Percentiles rank a stretch among this genome's conserved stretches.
These are phyloP conservation scores for Pempheris klunzingeri DNA, from an alignment of 2,797 vertebrate species.

Conservation along the genomic window DNA sequence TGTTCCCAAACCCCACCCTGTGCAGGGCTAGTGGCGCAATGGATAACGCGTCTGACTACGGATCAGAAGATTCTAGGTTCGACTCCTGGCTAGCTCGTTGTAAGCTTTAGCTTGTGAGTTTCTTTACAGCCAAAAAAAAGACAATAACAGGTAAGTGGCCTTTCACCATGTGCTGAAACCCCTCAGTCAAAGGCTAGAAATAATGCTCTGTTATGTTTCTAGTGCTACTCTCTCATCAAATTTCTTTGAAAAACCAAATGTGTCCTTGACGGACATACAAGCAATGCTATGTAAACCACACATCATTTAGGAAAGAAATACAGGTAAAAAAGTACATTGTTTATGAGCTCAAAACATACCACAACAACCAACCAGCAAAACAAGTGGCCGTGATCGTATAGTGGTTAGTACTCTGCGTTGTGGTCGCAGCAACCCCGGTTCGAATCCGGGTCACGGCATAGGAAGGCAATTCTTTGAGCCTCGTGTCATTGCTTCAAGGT, in stretches of 20 bases:
- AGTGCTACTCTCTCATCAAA: not conserved
- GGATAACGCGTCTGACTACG: conserved; percentile 43
- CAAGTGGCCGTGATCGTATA: not conserved
- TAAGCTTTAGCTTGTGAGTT: not conserved
- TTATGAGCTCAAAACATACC: too few species aligned
- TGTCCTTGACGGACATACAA: not conserved
- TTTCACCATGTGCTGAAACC: too few species aligned
- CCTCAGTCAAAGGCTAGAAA: too few species aligned
- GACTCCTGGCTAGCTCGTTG: conserved; percentile 35
- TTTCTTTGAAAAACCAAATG: not conserved
- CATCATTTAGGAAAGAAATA: not conserved
- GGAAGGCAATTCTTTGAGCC: too few species aligned
- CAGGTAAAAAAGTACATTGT: not conserved
- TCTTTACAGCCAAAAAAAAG: too few species aligned
- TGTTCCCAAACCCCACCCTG: too few species aligned
- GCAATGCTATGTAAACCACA: not conserved
- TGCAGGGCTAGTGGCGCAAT: conserved; percentile 26
- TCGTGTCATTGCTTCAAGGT: too few species aligned
- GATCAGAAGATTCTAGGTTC: conserved; percentile 61
- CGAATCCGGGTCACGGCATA: not conserved
- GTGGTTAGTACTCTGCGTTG: conserved; percentile 9
- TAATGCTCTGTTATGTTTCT: too few species aligned
- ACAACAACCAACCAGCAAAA: too few species aligned
- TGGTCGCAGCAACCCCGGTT: conserved; percentile 6
- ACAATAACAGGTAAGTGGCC: too few species aligned